Conservation (phyloP, 2,113 vertebrate genomes). For the Pandion haliaetus region DNA sequence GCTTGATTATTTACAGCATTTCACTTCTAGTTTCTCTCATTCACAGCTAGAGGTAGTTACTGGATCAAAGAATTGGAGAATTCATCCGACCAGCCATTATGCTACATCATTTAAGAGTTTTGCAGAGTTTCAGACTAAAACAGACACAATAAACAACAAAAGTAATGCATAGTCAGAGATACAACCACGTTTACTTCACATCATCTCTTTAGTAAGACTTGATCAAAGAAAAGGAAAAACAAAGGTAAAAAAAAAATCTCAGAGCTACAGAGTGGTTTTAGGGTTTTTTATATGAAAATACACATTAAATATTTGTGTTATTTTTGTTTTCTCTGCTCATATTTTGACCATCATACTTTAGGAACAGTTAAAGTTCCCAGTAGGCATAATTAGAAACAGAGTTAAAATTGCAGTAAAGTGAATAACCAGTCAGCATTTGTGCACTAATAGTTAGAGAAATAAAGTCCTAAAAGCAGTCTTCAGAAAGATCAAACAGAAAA, state of each 20-base stretch:
- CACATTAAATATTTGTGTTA: background rate
- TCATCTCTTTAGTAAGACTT: background rate
- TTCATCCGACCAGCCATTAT: background rate
- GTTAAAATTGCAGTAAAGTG: background rate
- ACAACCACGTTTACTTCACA: background rate
- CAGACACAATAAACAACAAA: background rate
- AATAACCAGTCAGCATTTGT: background rate
- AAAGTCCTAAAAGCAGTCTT: background rate
- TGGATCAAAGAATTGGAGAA: background rate
- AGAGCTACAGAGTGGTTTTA: background rate
- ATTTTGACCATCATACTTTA: background rate
- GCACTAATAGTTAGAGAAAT: background rate
- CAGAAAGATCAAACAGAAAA: background rate
- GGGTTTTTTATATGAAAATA: background rate
- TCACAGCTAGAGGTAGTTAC: background rate
- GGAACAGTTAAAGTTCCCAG: background rate
- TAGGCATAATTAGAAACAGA: background rate
- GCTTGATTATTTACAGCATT: background rate
- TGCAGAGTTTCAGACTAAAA: background rate
- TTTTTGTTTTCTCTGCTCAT: background rate
- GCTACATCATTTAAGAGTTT: background rate
- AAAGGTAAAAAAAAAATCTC: background rate
- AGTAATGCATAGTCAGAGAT: background rate
- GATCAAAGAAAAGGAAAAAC: background rate
- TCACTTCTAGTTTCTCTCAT: background rate